Evolutionary conservation across 2,888 invertebrate species (phyloP).

Genomic region (Nasonovia ribisnigri): DNA sequence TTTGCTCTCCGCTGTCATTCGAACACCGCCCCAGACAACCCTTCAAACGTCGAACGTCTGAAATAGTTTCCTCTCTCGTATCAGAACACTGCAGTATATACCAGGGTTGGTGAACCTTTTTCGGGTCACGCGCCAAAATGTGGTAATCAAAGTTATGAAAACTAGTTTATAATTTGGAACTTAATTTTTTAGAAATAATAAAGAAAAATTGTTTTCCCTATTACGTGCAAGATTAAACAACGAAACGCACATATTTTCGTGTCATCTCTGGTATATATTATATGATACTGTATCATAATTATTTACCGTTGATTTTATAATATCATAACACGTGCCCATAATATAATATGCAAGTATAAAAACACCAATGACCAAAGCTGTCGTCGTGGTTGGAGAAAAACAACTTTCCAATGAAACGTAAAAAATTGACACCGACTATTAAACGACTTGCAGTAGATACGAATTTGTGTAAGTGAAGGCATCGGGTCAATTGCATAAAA

Average conservation of each 20-base stretch:
- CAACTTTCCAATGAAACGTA: neutral
- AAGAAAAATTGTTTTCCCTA: neutral
- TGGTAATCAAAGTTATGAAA: too few species aligned
- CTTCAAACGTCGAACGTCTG: too few species aligned
- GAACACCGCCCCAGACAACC: too few species aligned
- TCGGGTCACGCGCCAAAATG: too few species aligned
- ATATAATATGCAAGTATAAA: neutral
- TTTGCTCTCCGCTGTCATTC: too few species aligned
- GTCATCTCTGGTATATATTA: neutral
- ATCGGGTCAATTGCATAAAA: constrained; percentile 19
- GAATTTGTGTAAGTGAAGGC: neutral
- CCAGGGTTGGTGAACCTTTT: too few species aligned
- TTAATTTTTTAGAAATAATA: neutral
- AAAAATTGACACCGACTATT: neutral
- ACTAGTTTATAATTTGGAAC: neutral
- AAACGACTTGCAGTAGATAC: neutral
- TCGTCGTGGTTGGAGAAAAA: neutral
- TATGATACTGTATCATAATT: neutral
- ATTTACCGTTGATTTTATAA: neutral
- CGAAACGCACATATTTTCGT: neutral
- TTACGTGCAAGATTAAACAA: neutral
- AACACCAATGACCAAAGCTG: neutral
- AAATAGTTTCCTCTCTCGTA: too few species aligned
- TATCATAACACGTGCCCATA: neutral
- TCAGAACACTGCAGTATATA: too few species aligned